phyloP scores from a whole-genome alignment of 2,113 vertebrate genomes.

The Oophaga pumilio region DNA sequence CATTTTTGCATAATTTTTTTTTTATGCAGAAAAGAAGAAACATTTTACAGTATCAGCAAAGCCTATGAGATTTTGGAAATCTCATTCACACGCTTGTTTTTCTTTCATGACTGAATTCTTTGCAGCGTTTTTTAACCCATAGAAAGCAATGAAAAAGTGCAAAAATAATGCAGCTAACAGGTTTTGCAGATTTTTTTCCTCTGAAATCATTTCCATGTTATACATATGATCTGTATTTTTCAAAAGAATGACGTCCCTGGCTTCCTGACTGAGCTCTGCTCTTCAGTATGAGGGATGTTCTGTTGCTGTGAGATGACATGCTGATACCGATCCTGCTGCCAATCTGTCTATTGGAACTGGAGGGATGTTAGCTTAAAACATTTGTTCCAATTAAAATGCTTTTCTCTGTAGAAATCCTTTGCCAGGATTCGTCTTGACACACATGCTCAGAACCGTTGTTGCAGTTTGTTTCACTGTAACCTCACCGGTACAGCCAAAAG shows the following conservation, averaged over 20 bases:
- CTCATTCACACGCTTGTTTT: no score
- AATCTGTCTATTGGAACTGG: slow-evolving; percentile 33
- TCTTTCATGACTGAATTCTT: no score
- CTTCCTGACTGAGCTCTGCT: background rate
- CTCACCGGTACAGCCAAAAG: slow-evolving; percentile 43
- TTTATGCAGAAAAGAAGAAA: no score
- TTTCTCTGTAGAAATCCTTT: slow-evolving; percentile 22
- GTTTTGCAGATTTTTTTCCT: no score
- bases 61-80: no score
- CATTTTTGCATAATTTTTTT: no score
- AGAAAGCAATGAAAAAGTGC: no score
- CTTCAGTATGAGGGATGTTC: slow-evolving; percentile 12
- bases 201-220: no score
- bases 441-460: slow-evolving; percentile 48
- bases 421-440: slow-evolving; percentile 54
- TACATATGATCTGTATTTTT: background rate
- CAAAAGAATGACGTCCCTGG: background rate
- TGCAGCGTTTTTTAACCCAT: no score
- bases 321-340: slow-evolving; percentile 25
- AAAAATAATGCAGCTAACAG: no score
- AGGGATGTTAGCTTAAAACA: slow-evolving; percentile 53
- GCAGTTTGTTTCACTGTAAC: slow-evolving; percentile 35
- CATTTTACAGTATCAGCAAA: no score
- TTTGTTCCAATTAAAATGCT: slow-evolving; percentile 55
- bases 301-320: slow-evolving; percentile 20